Evolutionary conservation across 2,797 vertebrate species (phyloP).

Genomic region (Aselliscus stoliczkanus): DNA sequence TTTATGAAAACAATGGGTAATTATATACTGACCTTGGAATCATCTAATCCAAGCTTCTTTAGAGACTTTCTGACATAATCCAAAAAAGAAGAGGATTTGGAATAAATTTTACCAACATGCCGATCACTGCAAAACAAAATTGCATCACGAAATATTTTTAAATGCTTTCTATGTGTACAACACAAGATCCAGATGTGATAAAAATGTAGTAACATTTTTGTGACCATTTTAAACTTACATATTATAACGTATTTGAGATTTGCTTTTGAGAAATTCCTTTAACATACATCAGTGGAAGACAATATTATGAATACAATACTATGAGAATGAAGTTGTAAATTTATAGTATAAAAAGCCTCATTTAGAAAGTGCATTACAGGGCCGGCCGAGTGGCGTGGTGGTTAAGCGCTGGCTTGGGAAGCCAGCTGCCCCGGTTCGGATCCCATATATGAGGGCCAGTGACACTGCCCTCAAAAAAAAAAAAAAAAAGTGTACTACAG

Average conservation of each 20-base stretch:
- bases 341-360: background rate
- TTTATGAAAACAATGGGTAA: background rate
- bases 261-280: conserved; percentile 32
- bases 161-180: background rate
- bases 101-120: conserved; percentile 94
- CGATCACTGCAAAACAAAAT: conserved; percentile 83
- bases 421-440: too few species aligned
- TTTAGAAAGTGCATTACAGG: too few species aligned
- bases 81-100: conserved; percentile 91
- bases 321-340: conserved; percentile 1
- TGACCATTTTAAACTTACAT: background rate
- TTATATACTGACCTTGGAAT: conserved; percentile 86
- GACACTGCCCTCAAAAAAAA: too few species aligned
- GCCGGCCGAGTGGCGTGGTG: too few species aligned
- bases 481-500: background rate
- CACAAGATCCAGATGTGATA: background rate
- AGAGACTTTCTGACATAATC: conserved; percentile 94
- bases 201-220: conserved; percentile 18
- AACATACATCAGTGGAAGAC: background rate
- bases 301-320: conserved; percentile 17
- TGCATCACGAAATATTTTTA: background rate
- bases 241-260: conserved; percentile 24
- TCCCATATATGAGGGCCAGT: too few species aligned
- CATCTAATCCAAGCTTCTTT: conserved; percentile 91
- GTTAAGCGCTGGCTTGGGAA: too few species aligned